phyloP scores from a whole-genome alignment of 1,140 invertebrate genomes.

The Globodera ellingtonae region DNA sequence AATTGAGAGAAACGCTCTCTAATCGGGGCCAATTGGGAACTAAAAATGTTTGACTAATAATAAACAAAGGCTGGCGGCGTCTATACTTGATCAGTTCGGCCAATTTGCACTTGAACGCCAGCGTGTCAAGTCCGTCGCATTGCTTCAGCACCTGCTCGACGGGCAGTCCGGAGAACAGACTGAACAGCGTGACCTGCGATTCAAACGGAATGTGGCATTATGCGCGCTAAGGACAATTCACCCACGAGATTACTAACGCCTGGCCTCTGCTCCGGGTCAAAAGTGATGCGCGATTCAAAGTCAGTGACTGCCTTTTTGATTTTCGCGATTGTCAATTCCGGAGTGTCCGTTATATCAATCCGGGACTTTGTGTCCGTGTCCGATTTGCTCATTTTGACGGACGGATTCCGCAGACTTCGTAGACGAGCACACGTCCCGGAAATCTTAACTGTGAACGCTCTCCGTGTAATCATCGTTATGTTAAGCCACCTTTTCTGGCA shows the following conservation, averaged over 20 bases:
- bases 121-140: constrained; percentile 38
- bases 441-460: constrained; percentile 64
- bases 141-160: constrained; percentile 26
- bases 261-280: constrained; percentile 48
- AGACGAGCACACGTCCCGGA: constrained; percentile 71
- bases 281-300: constrained; percentile 38
- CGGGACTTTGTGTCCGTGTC: constrained; percentile 77
- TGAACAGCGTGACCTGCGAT: constrained; percentile 30
- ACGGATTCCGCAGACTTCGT: constrained; percentile 79
- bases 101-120: constrained; percentile 33
- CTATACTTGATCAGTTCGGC: constrained; percentile 13
- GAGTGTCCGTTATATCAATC: constrained; percentile 79
- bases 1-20: not conserved
- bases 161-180: constrained; percentile 31
- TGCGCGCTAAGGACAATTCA: not conserved
- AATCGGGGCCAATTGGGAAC: constrained; percentile 12
- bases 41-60: not conserved
- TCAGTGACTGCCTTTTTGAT: constrained; percentile 90
- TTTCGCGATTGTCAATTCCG: constrained; percentile 79
- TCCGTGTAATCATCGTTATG: not conserved
- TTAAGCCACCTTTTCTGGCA: constrained; percentile 66
- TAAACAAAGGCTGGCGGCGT: not conserved
- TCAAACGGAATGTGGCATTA: not conserved
- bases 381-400: constrained; percentile 97
- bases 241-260: constrained; percentile 47